Percentiles rank a stretch among this genome's conserved stretches.
phyloP scores from a whole-genome alignment of 2,888 invertebrate species.

The Ischnura elegans region DNA sequence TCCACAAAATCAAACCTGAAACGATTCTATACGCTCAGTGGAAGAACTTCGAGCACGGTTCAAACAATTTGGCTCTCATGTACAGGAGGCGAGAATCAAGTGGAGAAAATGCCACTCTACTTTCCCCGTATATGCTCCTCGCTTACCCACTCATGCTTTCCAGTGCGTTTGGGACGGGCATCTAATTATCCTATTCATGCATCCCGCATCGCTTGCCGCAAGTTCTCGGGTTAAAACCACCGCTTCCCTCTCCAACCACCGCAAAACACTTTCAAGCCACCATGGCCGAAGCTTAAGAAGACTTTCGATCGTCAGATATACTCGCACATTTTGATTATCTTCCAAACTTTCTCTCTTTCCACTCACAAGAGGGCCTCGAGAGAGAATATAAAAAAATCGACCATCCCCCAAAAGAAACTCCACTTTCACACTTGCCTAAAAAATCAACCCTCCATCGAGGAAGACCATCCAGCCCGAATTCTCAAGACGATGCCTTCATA shows the following conservation, averaged over 20 bases:
- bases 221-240: background rate
- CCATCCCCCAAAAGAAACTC: background rate
- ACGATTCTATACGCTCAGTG: too few relatives aligned
- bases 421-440: background rate
- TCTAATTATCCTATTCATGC: background rate
- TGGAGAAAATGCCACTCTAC: background rate
- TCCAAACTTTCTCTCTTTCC: conserved; percentile 16
- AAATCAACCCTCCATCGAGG: background rate
- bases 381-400: background rate
- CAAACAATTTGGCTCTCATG: background rate
- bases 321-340: conserved; percentile 50
- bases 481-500: background rate
- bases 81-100: background rate
- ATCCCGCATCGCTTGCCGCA: too few relatives aligned
- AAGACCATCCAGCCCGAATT: background rate
- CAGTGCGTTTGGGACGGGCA: background rate
- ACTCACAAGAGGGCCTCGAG: background rate
- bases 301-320: conserved; percentile 21
- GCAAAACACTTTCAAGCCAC: background rate
- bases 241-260: background rate
- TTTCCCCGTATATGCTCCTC: background rate
- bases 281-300: background rate
- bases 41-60: background rate
- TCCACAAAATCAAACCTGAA: too few relatives aligned
- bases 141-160: background rate